Evolutionary conservation across 1,140 invertebrate genomes (phyloP).

Genomic region (Eupristina koningsbergeri): DNA sequence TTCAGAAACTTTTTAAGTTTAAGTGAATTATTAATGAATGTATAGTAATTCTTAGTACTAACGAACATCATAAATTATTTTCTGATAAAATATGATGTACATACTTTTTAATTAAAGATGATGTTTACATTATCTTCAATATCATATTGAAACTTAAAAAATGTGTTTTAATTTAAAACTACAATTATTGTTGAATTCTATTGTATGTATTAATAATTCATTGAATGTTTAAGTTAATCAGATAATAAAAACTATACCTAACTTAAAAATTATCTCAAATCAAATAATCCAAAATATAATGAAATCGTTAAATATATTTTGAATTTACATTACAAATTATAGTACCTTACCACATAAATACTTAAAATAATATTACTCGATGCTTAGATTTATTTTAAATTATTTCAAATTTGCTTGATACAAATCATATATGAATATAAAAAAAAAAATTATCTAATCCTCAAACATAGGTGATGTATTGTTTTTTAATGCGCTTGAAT

Average conservation of each 20-base stretch:
- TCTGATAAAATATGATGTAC: too few species aligned
- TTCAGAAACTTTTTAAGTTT: too few species aligned
- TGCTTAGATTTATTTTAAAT: too few species aligned
- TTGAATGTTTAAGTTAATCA: neutral
- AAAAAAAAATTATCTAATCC: too few species aligned
- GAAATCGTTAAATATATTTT: neutral
- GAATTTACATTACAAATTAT: neutral
- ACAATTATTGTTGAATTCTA: neutral
- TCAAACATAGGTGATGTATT: too few species aligned
- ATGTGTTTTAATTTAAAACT: neutral
- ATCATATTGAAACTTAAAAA: neutral
- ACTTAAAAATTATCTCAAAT: neutral
- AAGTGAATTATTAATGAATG: neutral
- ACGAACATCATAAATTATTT: too few species aligned
- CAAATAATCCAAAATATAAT: neutral
- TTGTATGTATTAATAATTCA: constrained; percentile 1
- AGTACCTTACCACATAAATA: too few species aligned
- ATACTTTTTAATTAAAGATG: neutral
- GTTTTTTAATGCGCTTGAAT: too few species aligned
- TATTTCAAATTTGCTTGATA: too few species aligned
- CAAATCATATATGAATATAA: too few species aligned
- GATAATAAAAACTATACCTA: neutral
- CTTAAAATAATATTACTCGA: too few species aligned
- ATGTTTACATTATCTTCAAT: neutral
- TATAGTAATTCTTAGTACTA: too few species aligned